Evolutionary conservation across 2,113 vertebrate genomes (phyloP), one percentile per base, ranked within the genome.

Genomic region (Oreochromis aureus): DNA sequence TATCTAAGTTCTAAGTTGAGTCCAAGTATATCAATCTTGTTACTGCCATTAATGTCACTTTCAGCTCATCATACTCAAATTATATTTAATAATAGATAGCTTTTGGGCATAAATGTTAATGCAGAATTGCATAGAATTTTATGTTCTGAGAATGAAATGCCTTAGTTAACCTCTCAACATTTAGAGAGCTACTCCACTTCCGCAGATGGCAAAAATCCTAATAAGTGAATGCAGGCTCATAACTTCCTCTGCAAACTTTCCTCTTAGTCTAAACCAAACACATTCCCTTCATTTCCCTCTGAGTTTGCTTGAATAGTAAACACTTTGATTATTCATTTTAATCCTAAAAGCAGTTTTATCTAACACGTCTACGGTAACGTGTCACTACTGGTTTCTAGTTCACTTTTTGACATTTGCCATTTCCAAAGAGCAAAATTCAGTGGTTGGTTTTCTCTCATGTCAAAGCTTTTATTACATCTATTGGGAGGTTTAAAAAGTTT

Each of bases 21-120:
- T 96, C 94, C 84, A 92, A 96, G 89, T 95, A 91, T 95, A 95
- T 96, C 96, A 95, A 95, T 96, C 96, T 95, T 90, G 91, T 95
- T 93, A 85, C 95, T 92, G 92, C 96, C 96, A 97, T 97, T 96
- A 97, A 96, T 97, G 96, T 97, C 96, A 97, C 96, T 96, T 95
- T 94, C 94, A 93, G 93, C 96, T 97, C 96, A 96, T 97, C 96
- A 96, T 96, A 94, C 96, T 95, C 93, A 96, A 95, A 97, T 97
- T 95, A 95, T 95, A 89, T 95, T 97, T 95, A 97, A 97, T 97
- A 96, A 97, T 97, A 92, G 94, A 97, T 97, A 90, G 93, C 95
- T 96, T 95, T 96, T 93, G 92, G 96, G 94, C 96, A 96, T 96
- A 95, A 96, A 97, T 96, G 96, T 96, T 97, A 96, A 97, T 97